A percentile compares a stretch with the other conserved stretches of the same genome.
Conservation (phyloP, 1,140 invertebrate species). For the Aphaenogaster rudis region DNA sequence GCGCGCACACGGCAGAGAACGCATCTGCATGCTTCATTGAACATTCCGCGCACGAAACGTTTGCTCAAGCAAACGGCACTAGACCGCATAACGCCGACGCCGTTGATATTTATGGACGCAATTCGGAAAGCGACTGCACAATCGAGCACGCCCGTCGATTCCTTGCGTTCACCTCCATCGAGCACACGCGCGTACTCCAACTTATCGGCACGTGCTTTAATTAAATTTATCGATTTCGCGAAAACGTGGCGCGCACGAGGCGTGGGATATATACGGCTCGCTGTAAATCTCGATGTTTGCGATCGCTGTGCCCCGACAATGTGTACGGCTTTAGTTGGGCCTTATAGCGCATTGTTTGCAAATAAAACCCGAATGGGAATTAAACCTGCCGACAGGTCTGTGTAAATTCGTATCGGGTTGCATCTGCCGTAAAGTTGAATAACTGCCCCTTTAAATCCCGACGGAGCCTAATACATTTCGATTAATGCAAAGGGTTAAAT, state of each 20-base stretch:
- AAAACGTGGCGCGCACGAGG: not conserved
- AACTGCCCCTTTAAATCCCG: constrained; percentile 46
- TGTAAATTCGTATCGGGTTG: constrained; percentile 55
- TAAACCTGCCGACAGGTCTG: constrained; percentile 45
- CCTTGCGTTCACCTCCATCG: constrained; percentile 9
- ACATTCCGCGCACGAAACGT: constrained; percentile 78
- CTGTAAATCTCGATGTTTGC: constrained; percentile 48
- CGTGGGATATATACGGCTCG: constrained; percentile 64
- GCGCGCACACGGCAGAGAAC: constrained; percentile 15
- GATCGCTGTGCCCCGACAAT: constrained; percentile 25
- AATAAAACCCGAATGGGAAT: constrained; percentile 55
- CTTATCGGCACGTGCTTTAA: constrained; percentile 69
- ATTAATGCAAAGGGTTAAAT: constrained; percentile 11
- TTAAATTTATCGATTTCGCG: constrained; percentile 72
- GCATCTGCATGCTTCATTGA: constrained; percentile 79
- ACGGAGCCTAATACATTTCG: constrained; percentile 25
- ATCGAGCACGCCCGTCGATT: constrained; percentile 50
- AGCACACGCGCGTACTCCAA: constrained; percentile 19
- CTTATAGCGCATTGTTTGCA: constrained; percentile 63
- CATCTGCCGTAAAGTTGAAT: constrained; percentile 36
- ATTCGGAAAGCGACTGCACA: constrained; percentile 53
- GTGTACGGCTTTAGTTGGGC: constrained; percentile 11
- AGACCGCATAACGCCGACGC: constrained; percentile 56
- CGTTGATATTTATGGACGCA: constrained; percentile 72
- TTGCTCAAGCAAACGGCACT: constrained; percentile 61